These are phyloP conservation scores for Aelia acuminata DNA, from an alignment of 2,888 invertebrate genomes.

Conservation along the genomic window DNA sequence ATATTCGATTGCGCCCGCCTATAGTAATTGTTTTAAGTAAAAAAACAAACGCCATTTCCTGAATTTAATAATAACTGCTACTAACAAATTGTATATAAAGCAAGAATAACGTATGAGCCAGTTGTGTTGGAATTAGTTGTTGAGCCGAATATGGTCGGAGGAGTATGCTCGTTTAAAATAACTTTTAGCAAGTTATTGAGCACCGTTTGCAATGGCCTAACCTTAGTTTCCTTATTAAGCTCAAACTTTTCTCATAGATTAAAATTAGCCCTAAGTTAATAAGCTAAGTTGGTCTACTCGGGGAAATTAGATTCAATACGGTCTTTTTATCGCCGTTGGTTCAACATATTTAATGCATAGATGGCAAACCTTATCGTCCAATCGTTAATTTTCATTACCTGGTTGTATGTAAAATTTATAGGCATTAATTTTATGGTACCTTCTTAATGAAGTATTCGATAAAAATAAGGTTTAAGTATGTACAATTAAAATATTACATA, in stretches of 20 bases:
- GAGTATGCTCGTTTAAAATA: conserved; percentile 22
- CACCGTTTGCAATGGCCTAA: conserved; percentile 33
- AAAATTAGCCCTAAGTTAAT: conserved; percentile 33
- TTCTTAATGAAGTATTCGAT: too few relatives aligned
- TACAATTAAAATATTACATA: too few relatives aligned
- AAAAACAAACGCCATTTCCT: too few relatives aligned
- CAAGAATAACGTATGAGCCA: background rate
- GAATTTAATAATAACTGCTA: background rate
- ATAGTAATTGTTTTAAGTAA: too few relatives aligned
- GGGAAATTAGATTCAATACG: conserved; percentile 35
- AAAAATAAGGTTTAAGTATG: too few relatives aligned
- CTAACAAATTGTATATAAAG: background rate
- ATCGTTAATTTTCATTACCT: background rate
- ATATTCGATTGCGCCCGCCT: too few relatives aligned
- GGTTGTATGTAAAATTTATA: background rate
- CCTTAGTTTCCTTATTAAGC: conserved; percentile 31
- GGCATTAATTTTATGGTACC: background rate
- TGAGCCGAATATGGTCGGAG: background rate
- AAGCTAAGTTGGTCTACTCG: conserved; percentile 24
- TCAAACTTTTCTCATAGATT: conserved; percentile 38
- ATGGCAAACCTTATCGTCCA: background rate
- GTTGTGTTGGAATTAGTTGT: conserved; percentile 2
- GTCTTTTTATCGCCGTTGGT: conserved; percentile 2
- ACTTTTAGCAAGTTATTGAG: background rate
- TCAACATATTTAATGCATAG: conserved; percentile 2